phyloP scores from a whole-genome alignment of 2,113 vertebrate genomes.

The Lamprologus speciosus region DNA sequence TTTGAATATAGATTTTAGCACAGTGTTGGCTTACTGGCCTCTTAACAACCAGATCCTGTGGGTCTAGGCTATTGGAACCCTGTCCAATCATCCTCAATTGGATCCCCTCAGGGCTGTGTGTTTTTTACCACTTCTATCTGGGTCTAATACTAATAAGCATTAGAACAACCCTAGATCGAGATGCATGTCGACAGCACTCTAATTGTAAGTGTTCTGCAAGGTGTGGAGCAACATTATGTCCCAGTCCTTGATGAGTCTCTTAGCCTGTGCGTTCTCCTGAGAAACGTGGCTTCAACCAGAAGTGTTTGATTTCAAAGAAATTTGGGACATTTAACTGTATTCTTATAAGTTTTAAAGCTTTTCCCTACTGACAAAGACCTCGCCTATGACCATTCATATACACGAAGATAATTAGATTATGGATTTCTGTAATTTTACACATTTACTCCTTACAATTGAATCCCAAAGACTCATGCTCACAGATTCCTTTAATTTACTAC shows the following conservation, averaged over 20 bases:
- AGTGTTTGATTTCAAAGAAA: not conserved
- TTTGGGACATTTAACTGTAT: not conserved
- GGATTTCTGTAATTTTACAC: not conserved
- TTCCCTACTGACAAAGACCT: not conserved
- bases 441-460: not conserved
- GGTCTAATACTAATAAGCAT: not conserved
- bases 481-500: not conserved
- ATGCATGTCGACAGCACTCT: not conserved
- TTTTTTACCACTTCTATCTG: not conserved
- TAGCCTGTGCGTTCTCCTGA: not conserved
- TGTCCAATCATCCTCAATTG: not conserved
- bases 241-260: not conserved
- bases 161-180: not conserved
- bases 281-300: not conserved
- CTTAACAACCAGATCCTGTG: not conserved
- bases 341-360: not conserved
- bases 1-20: not conserved
- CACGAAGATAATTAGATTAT: not conserved
- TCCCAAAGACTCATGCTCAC: not conserved
- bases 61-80: not conserved
- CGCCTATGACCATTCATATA: not conserved
- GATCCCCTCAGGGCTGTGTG: not conserved
- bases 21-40: not conserved
- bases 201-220: not conserved
- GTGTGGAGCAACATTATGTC: accelerated